Evolutionary conservation across 2,888 invertebrate species (phyloP), one percentile per base, ranked within the genome.

Genomic region (Allolobophora icterica): DNA sequence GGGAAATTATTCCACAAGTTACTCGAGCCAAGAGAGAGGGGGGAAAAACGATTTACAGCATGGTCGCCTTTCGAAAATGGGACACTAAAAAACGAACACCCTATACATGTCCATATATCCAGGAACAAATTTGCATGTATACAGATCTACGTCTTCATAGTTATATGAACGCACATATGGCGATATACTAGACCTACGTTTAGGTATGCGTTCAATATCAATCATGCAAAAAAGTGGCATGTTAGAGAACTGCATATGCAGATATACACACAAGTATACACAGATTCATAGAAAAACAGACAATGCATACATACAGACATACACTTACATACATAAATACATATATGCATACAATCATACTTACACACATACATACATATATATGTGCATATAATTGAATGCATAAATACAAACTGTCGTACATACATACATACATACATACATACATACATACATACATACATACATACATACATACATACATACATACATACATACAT

Each of bases 1-100:
- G 87, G 87, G 87, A 87, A 87, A 87, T 87, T 87, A 87, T 87
- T 71, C 71, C 71, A 71, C 71, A 71, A 71, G 71, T 71, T n/a
- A 71, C 71, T 71, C 71, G 71, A 71, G 71, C n/a, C 71, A 71
- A n/a, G 71, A n/a, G 71, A 71, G 71, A n/a, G 11, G 71, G n/a
- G 1, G n/a, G n/a, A n/a, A n/a, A 30, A 71, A n/a, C 71, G 71
- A 71, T 71, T 71, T 71, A 71, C 71, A 71, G 71, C 71, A n/a
- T 71, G 8, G 71, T 13, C n/a, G 90, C 90, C 21, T 90, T 30
- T 42, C 45, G 42, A 71, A 71, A 71, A 71, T n/a, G 71, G n/a
- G n/a, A 71, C n/a, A 30, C n/a, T n/a, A 71, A 71, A 71, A 30
- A 71, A n/a, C 71, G 71, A 4, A 30, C 0, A 11, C 11, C n/a